Base-by-base conservation (phyloP, 2,888 invertebrate species). In the Carterocephalus palaemon region DNA sequence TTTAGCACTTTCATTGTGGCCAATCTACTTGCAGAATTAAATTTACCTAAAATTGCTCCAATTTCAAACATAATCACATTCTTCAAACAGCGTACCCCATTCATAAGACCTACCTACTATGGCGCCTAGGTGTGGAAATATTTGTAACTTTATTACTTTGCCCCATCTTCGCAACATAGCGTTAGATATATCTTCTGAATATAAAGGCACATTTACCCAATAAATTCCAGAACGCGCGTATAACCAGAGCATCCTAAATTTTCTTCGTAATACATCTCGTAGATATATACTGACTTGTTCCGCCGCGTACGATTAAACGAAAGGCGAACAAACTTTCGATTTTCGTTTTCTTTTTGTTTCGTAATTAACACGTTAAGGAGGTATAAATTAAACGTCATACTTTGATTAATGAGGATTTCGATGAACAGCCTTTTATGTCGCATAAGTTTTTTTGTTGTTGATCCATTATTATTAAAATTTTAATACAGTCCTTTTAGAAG, bases 241-340 rank as follows among this genome's bases (percentile, higher is more conserved):
- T 28, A 28, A 28, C 28, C 28, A 28, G 28, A 28, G 28, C 28
- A 28, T 28, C 28, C 28, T 28, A 28, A 28, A 28, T 28, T 28
- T 28, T 4, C 28, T 28, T 28, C 28, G 15, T 28, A 28, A 15
- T 28, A 28, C 15, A 28, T 28, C 28, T 28, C n/a, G 28, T 28
- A 28, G 13, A 15, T 28, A 28, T 28, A 28, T 28, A 28, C 28
- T n/a, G 28, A 28, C 13, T 28, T 28, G n/a, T 28, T 28, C 28
- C 13, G 15, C 3, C 28, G 28, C 28, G 28, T 28, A 28, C 28
- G 28, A 28, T 15, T 28, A 28, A n/a, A 2, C 13, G 28, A 1
- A n/a, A 12, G 28, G 28, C 15, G n/a, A 28, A 15, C 28, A n/a
- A n/a, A 28, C 28, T 28, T 28, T 28, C 28, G 13, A 26, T 26